These are phyloP conservation scores for Amphilophus citrinellus DNA, from an alignment of 2,113 vertebrate species.

Conservation along the genomic window DNA sequence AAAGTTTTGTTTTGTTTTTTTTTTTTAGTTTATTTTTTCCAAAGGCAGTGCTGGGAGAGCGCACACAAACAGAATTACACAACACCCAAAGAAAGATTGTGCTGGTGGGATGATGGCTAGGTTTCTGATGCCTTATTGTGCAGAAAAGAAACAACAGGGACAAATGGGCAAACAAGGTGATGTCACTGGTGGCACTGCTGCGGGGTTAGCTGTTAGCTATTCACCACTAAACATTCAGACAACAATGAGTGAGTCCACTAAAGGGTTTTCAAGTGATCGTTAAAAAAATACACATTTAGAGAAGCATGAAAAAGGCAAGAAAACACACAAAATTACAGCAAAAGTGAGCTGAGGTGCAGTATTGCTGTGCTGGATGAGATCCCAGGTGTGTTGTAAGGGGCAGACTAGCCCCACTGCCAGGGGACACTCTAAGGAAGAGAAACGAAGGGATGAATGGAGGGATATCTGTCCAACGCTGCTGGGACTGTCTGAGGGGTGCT, in stretches of 20 bases:
- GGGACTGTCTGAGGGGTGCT: constrained; percentile 36
- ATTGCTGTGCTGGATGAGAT: constrained; percentile 37
- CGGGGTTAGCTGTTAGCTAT: constrained; percentile 22
- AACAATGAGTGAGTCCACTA: neutral
- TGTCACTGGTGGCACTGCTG: constrained; percentile 8
- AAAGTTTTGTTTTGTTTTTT: no score
- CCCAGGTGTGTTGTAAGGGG: constrained; percentile 54
- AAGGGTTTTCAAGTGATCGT: neutral
- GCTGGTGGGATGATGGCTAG: neutral
- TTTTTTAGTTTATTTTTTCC: neutral
- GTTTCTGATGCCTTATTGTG: constrained; percentile 28
- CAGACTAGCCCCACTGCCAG: constrained; percentile 42
- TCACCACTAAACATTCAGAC: neutral
- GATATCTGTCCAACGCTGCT: constrained; percentile 55
- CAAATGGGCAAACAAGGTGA: neutral
- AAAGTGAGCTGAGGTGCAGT: neutral
- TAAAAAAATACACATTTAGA: neutral
- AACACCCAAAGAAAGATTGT: neutral
- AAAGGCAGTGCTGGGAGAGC: neutral
- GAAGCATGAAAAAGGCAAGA: neutral
- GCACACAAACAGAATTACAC: neutral
- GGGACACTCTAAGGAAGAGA: constrained; percentile 40
- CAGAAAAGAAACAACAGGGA: neutral
- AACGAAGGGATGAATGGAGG: constrained; percentile 50
- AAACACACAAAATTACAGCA: neutral